phyloP scores from a whole-genome alignment of 2,113 vertebrate species.

The Labeo rohita region DNA sequence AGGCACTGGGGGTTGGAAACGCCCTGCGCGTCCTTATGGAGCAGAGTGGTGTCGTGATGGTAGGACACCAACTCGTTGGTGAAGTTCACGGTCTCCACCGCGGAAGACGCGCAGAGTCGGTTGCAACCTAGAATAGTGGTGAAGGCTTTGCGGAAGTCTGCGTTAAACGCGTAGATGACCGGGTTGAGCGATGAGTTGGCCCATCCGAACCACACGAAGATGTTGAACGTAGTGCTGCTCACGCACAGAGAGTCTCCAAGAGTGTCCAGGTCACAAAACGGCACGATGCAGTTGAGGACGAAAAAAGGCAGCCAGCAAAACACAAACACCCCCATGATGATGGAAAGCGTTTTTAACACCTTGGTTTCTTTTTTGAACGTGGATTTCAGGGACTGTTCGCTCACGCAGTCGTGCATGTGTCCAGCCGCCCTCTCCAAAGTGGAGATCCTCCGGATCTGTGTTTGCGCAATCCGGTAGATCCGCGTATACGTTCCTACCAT shows the following conservation, averaged over 20 bases:
- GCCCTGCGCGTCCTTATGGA: slow-evolving; percentile 69
- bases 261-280: slow-evolving; percentile 74
- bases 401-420: slow-evolving; percentile 61
- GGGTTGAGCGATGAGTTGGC: slow-evolving; percentile 84
- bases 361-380: slow-evolving; percentile 83
- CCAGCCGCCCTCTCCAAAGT: slow-evolving; percentile 77
- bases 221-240: slow-evolving; percentile 78
- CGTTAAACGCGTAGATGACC: slow-evolving; percentile 83
- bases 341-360: slow-evolving; percentile 82
- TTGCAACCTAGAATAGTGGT: slow-evolving; percentile 77
- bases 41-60: slow-evolving; percentile 74
- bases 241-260: slow-evolving; percentile 68
- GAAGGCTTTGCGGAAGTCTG: slow-evolving; percentile 81
- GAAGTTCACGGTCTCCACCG: slow-evolving; percentile 77
- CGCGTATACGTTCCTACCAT: slow-evolving; percentile 83
- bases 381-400: slow-evolving; percentile 73
- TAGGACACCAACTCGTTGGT: slow-evolving; percentile 81
- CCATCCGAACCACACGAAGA: slow-evolving; percentile 86
- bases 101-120: slow-evolving; percentile 67
- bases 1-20: slow-evolving; percentile 65
- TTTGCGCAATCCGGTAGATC: slow-evolving; percentile 83
- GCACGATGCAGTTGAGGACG: slow-evolving; percentile 82
- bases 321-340: slow-evolving; percentile 86
- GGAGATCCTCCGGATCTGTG: slow-evolving; percentile 80
- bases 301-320: slow-evolving; percentile 87